Base-by-base conservation (phyloP, 2,113 vertebrate species). In the Laticauda laticaudata region DNA sequence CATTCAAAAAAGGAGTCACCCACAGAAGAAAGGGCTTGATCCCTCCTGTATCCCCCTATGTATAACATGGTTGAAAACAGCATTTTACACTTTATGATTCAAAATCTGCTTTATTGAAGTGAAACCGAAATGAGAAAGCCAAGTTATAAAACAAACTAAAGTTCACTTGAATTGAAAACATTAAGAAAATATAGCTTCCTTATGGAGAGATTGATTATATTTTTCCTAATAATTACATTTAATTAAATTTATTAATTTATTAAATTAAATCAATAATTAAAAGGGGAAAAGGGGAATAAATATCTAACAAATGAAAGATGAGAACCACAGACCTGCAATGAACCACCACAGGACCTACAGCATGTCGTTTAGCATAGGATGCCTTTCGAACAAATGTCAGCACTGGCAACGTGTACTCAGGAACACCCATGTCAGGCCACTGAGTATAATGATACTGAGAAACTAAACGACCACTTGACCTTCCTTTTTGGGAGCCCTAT, bases 381-480 rank as follows among this genome's bases (percentile, higher is more conserved):
- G 99, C 99, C 95, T 98, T 99, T 93, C 97, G 98, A 96, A 99
- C 97, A 2, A 99, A 99, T 92, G 98, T 98, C 92, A 99, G 98
- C 56, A 99, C 98, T 0, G 99, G 99, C 91, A 99, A 97, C 0
- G 98, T 96, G 6, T 98, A 98, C 4, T 99, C 98, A 0, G 99
- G 99, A 87, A 99, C 98, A 1, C 99, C 99, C 99, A 99, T 99
- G 96, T 99, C 99, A 20, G 99, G 99, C 99, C 99, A 99, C 96
- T 99, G 99, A 15, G 99, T 99, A 95, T 99, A 99, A 93, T 99
- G 99, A 96, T 98, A 99, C 94, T 99, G 99, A 0, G 96, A 98
- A 54, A 99, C 98, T 3, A 97, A 90, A 2, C 98, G 98, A n/a
- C 99, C 99, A 55, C 95, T 98, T 51, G 95, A 94, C 81, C 97